Evolutionary conservation across 1,140 invertebrate genomes (phyloP), one percentile per base, ranked within the genome.

Genomic region (Drosophila watanabei): DNA sequence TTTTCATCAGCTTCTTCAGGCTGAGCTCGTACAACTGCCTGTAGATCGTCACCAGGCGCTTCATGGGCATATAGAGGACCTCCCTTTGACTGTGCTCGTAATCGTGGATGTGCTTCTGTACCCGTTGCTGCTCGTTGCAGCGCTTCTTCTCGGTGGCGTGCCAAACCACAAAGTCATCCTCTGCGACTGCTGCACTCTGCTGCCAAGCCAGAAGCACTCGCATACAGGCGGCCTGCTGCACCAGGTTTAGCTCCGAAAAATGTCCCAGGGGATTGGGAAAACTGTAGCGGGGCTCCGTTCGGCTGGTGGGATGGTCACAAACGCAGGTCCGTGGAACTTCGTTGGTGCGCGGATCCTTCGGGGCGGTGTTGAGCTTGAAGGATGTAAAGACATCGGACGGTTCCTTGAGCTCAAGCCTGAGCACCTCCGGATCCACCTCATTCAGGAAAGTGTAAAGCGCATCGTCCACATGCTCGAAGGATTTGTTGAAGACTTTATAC

Each of bases 401-500:
- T 28, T 24, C 43, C 2, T 56, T 13, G 20, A 69, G 32, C 14
- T 89, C 86, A 24, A 75, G 51, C 0, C 64, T 69, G 2, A 86
- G 56, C 0, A 73, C 46, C 8, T 71, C 79, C 0, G 70, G 28
- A 6, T 90, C 71, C 20, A 90, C 61, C 0, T 90, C 86, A n/a
- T 90, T 90, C 1, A 89, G 54, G 18, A 64, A 71, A 0, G 57
- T 45, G 43, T 66, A 90, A 0, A 89, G 61, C 6, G 79, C 20
- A 14, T 89, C 86, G 39, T 73, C 28, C 6, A 32, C 35, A 35
- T 70, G 5, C n/a, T 86, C 86, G 9, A 89, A 57, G 0, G 75
- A 64, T 59, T 69, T 90, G 41, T 77, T 90, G 8, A 90, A 89
- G 8, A 49, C 32, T n/a, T 43, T 90, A 28, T 71, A 86, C 2